phyloP scores from a whole-genome alignment of 2,888 invertebrate species.

The Diaphora mendica region DNA sequence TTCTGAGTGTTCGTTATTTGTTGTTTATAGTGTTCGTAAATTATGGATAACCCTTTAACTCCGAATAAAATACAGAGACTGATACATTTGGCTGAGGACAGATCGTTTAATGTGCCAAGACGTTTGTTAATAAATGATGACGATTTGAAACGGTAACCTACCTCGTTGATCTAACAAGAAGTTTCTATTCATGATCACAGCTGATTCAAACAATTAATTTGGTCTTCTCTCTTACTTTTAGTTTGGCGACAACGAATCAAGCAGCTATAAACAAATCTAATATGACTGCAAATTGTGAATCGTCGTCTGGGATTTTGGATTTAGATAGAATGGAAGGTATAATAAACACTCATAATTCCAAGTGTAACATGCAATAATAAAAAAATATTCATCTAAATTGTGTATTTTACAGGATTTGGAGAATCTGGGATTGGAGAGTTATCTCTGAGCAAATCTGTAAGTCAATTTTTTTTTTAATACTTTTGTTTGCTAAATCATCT shows the following conservation, averaged over 20 bases:
- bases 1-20: not conserved
- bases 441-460: constrained; percentile 74
- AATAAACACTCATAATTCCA: not conserved
- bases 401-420: constrained; percentile 67
- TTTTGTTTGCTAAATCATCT: no score
- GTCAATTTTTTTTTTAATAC: constrained; percentile 36
- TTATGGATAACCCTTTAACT: constrained; percentile 77
- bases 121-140: constrained; percentile 58
- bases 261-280: constrained; percentile 35
- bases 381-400: no score
- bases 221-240: constrained; percentile 43
- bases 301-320: constrained; percentile 79
- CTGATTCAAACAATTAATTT: constrained; percentile 39
- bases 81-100: constrained; percentile 77
- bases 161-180: not conserved
- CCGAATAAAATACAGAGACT: constrained; percentile 78
- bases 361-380: no score
- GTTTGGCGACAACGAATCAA: constrained; percentile 50
- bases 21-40: constrained; percentile 15
- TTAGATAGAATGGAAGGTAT: constrained; percentile 77
- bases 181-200: constrained; percentile 18
- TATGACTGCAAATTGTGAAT: constrained; percentile 56
- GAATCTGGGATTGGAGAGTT: constrained; percentile 66
- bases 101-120: constrained; percentile 64
- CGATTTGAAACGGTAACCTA: constrained; percentile 60